Percentiles rank a stretch among this genome's conserved stretches.
phyloP scores from a whole-genome alignment of 2,888 invertebrate species.

The Panopea generosa region DNA sequence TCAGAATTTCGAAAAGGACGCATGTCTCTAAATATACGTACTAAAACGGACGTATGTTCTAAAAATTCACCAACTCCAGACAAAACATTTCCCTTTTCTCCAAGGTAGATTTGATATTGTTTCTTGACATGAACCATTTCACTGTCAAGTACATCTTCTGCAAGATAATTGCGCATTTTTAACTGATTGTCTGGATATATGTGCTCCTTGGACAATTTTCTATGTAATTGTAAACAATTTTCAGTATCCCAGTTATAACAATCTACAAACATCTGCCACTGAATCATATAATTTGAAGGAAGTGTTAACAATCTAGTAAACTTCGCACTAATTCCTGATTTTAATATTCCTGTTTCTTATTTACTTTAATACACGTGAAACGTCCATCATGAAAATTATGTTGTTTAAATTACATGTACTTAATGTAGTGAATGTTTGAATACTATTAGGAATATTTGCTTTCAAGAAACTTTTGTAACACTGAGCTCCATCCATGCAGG shows the following conservation, averaged over 20 bases:
- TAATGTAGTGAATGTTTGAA: slow-evolving; percentile 9
- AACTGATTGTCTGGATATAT: slow-evolving; percentile 32
- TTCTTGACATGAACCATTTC: slow-evolving; percentile 55
- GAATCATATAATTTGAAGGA: slow-evolving; percentile 13
- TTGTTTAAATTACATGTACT: slow-evolving; percentile 9
- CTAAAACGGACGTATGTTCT: slow-evolving; percentile 13
- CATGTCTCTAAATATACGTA: slow-evolving; percentile 33
- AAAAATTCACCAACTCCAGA: slow-evolving; percentile 35
- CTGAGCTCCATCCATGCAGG: slow-evolving; percentile 44
- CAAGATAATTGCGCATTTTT: slow-evolving; percentile 63
- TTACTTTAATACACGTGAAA: slow-evolving; percentile 39
- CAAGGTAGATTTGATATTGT: slow-evolving; percentile 33
- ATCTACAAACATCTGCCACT: slow-evolving; percentile 60
- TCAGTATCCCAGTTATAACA: slow-evolving; percentile 54
- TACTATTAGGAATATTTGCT: slow-evolving; percentile 4
- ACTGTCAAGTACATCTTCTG: slow-evolving; percentile 56
- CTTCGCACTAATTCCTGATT: slow-evolving; percentile 12
- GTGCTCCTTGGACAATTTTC: slow-evolving; percentile 53
- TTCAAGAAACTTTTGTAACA: slow-evolving; percentile 40
- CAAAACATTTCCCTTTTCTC: slow-evolving; percentile 31
- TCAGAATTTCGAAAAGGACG: slow-evolving; percentile 8
- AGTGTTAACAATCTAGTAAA: slow-evolving; percentile 38
- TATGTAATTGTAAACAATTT: slow-evolving; percentile 47
- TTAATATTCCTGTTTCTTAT: slow-evolving; percentile 49
- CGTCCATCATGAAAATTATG: slow-evolving; percentile 37